These are phyloP conservation scores for Chitala chitala DNA, from an alignment of 2,113 vertebrate genomes.

Conservation along the genomic window DNA sequence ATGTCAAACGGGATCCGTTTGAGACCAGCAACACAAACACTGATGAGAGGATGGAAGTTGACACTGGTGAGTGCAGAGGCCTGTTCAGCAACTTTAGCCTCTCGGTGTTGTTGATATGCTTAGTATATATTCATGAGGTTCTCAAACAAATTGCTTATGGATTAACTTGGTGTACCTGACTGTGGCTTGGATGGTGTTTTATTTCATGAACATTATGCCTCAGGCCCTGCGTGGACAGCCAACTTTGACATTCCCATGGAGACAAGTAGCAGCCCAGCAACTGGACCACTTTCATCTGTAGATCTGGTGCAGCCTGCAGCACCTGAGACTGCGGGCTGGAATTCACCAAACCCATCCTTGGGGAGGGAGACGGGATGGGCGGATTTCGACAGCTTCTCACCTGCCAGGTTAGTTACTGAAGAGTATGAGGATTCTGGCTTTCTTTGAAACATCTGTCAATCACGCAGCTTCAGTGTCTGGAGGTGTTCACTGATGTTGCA, in stretches of 20 bases:
- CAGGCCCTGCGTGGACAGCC: slow-evolving; percentile 86
- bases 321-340: slow-evolving; percentile 75
- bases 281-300: slow-evolving; percentile 51
- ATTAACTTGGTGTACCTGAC: not conserved
- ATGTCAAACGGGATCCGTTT: slow-evolving; percentile 83
- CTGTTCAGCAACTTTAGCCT: no score
- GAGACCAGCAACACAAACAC: slow-evolving; percentile 63
- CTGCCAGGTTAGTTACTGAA: slow-evolving; percentile 66
- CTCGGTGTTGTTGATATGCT: no score
- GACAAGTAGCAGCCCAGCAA: slow-evolving; percentile 67
- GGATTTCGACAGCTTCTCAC: slow-evolving; percentile 83
- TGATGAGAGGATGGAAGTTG: slow-evolving; percentile 95
- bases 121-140: not conserved
- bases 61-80: slow-evolving; percentile 62
- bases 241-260: slow-evolving; percentile 95
- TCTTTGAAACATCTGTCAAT: no score
- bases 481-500: no score
- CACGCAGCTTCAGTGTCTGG: no score
- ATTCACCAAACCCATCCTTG: slow-evolving; percentile 62
- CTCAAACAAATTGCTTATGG: not conserved
- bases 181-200: not conserved
- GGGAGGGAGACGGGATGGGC: slow-evolving; percentile 82
- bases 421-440: no score
- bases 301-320: slow-evolving; percentile 52
- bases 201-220: not conserved